These are phyloP conservation scores for Dasyurus viverrinus DNA, from an alignment of 2,113 vertebrate species.

Conservation along the genomic window DNA sequence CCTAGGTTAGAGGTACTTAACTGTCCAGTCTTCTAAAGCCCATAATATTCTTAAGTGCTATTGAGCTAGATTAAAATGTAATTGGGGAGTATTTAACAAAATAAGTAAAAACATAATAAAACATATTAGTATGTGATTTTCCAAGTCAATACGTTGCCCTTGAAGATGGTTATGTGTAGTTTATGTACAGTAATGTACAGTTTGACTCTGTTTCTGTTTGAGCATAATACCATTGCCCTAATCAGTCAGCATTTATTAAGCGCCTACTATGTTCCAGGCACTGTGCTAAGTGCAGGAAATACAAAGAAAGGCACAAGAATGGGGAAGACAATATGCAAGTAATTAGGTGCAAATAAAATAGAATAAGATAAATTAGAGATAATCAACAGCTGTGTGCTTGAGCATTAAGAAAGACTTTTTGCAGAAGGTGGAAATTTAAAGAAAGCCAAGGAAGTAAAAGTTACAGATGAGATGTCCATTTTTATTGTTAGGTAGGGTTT, in stretches of 20 bases:
- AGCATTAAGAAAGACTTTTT: not conserved
- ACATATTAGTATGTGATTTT: not conserved
- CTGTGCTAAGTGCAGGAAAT: not conserved
- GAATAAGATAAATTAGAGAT: not conserved
- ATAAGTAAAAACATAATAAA: not conserved
- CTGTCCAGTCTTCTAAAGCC: not conserved
- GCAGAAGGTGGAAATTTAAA: not conserved
- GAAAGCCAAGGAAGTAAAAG: not conserved
- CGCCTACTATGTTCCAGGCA: not conserved
- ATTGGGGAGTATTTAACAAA: not conserved
- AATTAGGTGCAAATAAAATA: not conserved
- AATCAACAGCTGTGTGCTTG: not conserved
- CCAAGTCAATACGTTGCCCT: not conserved
- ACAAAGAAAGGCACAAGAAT: not conserved
- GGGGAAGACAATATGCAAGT: not conserved
- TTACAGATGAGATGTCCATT: not conserved
- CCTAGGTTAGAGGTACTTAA: not conserved
- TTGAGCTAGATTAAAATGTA: not conserved
- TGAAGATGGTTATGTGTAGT: not conserved
- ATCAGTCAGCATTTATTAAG: not conserved
- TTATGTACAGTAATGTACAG: not conserved
- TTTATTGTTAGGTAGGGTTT: not conserved
- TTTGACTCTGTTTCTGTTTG: not conserved
- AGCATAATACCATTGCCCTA: not conserved
- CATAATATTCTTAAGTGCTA: not conserved